Percentiles rank a stretch among this genome's conserved stretches.
These are phyloP conservation scores for Peromyscus aztecus DNA, from an alignment of 2,797 vertebrate species.

Conservation along the genomic window DNA sequence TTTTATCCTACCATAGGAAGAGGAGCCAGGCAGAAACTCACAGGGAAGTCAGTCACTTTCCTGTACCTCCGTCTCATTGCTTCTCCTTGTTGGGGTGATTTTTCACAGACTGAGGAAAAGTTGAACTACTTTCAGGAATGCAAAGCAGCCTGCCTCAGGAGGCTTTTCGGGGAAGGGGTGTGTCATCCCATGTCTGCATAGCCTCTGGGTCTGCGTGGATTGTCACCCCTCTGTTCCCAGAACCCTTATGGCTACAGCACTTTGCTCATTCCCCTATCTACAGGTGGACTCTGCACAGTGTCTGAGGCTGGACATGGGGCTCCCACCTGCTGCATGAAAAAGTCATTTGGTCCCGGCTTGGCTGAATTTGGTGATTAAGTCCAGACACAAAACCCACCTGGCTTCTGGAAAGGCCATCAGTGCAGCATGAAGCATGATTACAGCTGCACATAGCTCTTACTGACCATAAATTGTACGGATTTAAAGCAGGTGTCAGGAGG, in stretches of 20 bases:
- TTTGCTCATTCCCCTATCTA: not conserved
- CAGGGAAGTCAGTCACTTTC: not conserved
- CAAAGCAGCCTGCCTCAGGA: not conserved
- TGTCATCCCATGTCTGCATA: not conserved
- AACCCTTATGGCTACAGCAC: not conserved
- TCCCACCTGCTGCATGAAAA: slow-evolving; percentile 73
- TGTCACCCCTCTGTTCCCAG: not conserved
- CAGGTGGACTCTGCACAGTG: not conserved
- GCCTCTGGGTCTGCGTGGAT: not conserved
- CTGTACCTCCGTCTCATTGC: not conserved
- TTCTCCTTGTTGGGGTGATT: not conserved
- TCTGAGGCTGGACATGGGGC: not conserved
- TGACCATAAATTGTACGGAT: slow-evolving; percentile 77
- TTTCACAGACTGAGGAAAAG: not conserved
- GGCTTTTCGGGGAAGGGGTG: not conserved
- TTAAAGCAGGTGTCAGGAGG: slow-evolving; percentile 75
- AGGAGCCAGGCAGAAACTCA: not conserved
- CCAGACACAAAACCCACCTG: slow-evolving; percentile 81
- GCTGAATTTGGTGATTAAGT: slow-evolving; percentile 68
- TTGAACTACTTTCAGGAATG: not conserved
- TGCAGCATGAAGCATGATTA: slow-evolving; percentile 67
- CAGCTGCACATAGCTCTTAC: slow-evolving; percentile 67
- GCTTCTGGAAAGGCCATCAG: slow-evolving; percentile 83
- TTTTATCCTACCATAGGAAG: not conserved
- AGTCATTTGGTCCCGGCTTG: slow-evolving; percentile 57